Base-by-base conservation (phyloP, 2,797 vertebrate species). In the Thamnophis elegans region DNA sequence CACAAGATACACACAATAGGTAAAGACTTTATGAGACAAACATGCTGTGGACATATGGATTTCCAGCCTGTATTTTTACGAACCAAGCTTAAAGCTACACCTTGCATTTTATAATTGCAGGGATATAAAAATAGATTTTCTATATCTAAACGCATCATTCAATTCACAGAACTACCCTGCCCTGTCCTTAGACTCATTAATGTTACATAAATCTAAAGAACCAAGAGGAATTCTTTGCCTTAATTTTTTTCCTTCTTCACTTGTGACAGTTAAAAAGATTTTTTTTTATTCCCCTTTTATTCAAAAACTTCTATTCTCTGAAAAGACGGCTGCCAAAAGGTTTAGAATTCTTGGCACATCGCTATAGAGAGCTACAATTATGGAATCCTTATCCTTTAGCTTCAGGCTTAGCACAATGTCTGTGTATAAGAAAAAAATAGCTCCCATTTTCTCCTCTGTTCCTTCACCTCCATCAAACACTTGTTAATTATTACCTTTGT, bases 401-500 rank as follows among this genome's bases (percentile, higher is more conserved):
- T 90, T 87, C 88, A 91, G 92, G 88, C 92, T 55, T 53, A 53
- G 51, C 53, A 56, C 62, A 87, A 55, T 88, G 54, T 88, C 86
- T 91, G 92, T 42, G 18, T 87, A 82, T 47, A 42, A 82, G 11
- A 28, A 85, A 92, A 92, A 90, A 89, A 93, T 92, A 91, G 89
- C 59, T 93, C 87, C 85, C 85, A 36, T 93, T 91, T 90, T 89
- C 88, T 92, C 78, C 53, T 65, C 68, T 55, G 16, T 59, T 59
- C 58, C 47, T 14, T 2, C 62, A 36, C 78, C 60, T 68, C 47
- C 32, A 20, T 28, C 20, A 54, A 90, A 78, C 28, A 90, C 86
- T 93, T 91, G 82, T 93, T 94, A 94, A 95, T 94, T 94, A 93
- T 93, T 90, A 93, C 82, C 88, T 93, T 93, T 92, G 91, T 89